Evolutionary conservation across 23 tunicate genomes (phyloP).

Genomic region (Ascidia mentula): DNA sequence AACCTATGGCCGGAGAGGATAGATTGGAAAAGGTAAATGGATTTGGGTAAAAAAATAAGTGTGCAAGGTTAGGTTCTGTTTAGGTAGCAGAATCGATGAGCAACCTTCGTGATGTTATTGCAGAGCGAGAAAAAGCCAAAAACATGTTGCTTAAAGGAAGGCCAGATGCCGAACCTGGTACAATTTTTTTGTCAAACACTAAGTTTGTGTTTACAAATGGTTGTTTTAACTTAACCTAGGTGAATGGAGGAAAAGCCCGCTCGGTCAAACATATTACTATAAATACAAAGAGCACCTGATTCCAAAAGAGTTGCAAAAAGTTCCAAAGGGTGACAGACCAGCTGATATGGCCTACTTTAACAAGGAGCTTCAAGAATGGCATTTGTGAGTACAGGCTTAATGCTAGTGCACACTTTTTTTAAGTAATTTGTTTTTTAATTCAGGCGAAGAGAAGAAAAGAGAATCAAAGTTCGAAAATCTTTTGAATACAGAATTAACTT

Average conservation of each 20-base stretch:
- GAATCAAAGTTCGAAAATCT: conserved; percentile 27
- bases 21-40: conserved; percentile 69
- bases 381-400: conserved; percentile 75
- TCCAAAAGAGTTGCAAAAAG: conserved; percentile 57
- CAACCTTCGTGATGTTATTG: conserved; percentile 84
- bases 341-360: conserved; percentile 71
- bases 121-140: conserved; percentile 69
- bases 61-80: not conserved
- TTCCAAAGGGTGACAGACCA: conserved; percentile 55
- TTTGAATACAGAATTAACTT: conserved; percentile 7
- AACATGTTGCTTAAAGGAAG: conserved; percentile 76
- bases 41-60: not conserved
- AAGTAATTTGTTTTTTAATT: too few relatives aligned
- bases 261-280: conserved; percentile 60
- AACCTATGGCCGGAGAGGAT: conserved; percentile 85
- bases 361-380: conserved; percentile 62
- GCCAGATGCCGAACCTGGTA: conserved; percentile 34
- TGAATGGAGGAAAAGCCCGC: conserved; percentile 64
- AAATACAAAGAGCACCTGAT: conserved; percentile 69
- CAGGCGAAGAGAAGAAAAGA: conserved; percentile 75
- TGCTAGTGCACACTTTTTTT: too few relatives aligned
- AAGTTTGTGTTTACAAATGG: too few relatives aligned
- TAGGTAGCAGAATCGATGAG: conserved; percentile 97
- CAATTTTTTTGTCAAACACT: too few relatives aligned
- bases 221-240: conserved; percentile 20